These are phyloP conservation scores for Macrophya annulata DNA, from an alignment of 2,888 invertebrate genomes.

Conservation along the genomic window DNA sequence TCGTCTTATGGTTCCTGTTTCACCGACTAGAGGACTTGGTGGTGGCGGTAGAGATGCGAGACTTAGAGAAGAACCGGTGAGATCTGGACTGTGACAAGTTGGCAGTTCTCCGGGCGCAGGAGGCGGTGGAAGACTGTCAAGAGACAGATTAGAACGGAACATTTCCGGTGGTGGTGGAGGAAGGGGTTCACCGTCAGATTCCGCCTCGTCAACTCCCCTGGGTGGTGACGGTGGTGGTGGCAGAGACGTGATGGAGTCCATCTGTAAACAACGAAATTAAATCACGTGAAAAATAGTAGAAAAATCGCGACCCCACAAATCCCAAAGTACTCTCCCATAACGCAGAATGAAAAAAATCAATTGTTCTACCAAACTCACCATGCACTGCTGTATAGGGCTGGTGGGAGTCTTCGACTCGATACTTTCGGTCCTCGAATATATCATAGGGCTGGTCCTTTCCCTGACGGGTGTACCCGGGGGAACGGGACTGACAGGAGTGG, in stretches of 20 bases:
- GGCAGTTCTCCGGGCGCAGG: slow-evolving; percentile 84
- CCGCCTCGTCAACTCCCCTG: slow-evolving; percentile 80
- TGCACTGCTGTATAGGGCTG: slow-evolving; percentile 75
- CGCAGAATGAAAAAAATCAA: neutral
- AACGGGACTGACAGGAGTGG: slow-evolving; percentile 79
- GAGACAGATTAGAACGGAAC: slow-evolving; percentile 89
- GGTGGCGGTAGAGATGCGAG: slow-evolving; percentile 89
- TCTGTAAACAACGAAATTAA: slow-evolving; percentile 71
- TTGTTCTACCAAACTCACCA: slow-evolving; percentile 66
- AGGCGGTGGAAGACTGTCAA: slow-evolving; percentile 91
- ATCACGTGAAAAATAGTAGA: neutral
- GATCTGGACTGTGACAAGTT: slow-evolving; percentile 81
- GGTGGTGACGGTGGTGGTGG: slow-evolving; percentile 79
- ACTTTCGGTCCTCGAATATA: slow-evolving; percentile 72
- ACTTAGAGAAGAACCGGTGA: slow-evolving; percentile 87
- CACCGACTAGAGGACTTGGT: slow-evolving; percentile 82
- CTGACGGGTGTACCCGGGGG: slow-evolving; percentile 80
- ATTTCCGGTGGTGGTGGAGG: slow-evolving; percentile 89
- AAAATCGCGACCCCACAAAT: neutral
- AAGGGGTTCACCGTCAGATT: slow-evolving; percentile 82
- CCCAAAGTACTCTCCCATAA: neutral
- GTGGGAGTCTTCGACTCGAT: slow-evolving; percentile 76
- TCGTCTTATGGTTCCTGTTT: slow-evolving; percentile 79
- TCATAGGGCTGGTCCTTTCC: slow-evolving; percentile 80
- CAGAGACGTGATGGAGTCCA: slow-evolving; percentile 82